Evolutionary conservation across 2,797 vertebrate species (phyloP), one percentile per base, ranked within the genome.

Genomic region (Poeciliopsis paucimaculata): DNA sequence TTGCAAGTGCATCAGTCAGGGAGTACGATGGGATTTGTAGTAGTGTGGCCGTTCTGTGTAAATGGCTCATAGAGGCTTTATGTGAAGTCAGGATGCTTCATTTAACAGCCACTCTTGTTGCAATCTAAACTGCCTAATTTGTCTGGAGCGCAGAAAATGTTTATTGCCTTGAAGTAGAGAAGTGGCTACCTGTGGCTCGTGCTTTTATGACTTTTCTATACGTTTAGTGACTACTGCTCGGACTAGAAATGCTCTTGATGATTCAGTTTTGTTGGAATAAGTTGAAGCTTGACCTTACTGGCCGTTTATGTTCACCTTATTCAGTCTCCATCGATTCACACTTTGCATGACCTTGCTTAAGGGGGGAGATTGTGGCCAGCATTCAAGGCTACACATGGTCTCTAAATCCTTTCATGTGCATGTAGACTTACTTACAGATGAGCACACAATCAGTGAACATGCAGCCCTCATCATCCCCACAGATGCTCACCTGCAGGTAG

Each of bases 341-440:
- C 76, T 88, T 88, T 83, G 80, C 84, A 7, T 92, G 93, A 94
- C 94, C 93, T 95, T 94, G 92, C 90, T 92, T 18, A 18, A 72
- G 26, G 86, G 86, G 77, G 87, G 87, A 88, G 72, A 85, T 82
- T 84, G 88, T 89, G 85, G 90, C 82, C 6, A 3, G 55, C 64
- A 85, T 82, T 76, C 80, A 80, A 88, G 88, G 84, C 79, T 79
- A 74, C 87, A 76, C 36, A 1, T 77, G 15, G 73, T 79, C 82
- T 86, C 87, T 77, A 89, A 73, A 77, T 84, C 79, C 76, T 86
- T 80, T 81, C 84, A 81, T 83, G 80, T 83, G 83, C 82, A 76
- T 53, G 83, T 73, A 82, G 82, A 78, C 88, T 80, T 79, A 41
- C 79, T 81, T 84, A 79, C 85, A 83, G 83, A 70, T 55, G 80